Evolutionary conservation across 2,113 vertebrate species (phyloP), one percentile per base, ranked within the genome.

Genomic region (Siniperca knerii): DNA sequence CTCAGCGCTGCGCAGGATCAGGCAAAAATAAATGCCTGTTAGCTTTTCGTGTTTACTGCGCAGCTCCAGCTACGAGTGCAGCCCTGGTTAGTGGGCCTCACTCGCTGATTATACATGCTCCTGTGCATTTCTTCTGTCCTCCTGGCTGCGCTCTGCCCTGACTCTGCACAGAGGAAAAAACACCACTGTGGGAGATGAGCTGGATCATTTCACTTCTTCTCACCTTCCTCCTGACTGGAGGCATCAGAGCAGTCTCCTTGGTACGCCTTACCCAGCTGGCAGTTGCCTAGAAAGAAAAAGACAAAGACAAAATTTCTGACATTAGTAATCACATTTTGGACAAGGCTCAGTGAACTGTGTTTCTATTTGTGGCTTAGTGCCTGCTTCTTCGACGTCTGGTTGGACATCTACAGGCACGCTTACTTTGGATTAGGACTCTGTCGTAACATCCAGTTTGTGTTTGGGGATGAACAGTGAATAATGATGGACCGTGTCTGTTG

Each of bases 141-240:
- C 18, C 33, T 25, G 42, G 46, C 55, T 21, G 13, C 65, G 58
- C 69, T 64, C 54, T 61, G 64, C 3, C 35, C 21, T 29, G 55
- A 1, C 29, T 50, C 50, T 57, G n/a, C 33, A 15, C 23, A 13
- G 33, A 52, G 4, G 4, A 8, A 44, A 54, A 42, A 20, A 1
- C 20, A 40, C 3, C 10, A 4, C 42, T 3, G 58, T n/a, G 15
- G 54, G 55, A 67, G 73, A 67, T 44, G 21, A 25, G 52, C 1
- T 7, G 48, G 21, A 25, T 60, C 0, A 23, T 20, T 48, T 4
- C 10, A 44, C 70, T 81, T 54, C 21, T 15, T 75, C 91, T 73
- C 89, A 94, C 97, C 98, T 97, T 99, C 98, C 89, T 98, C 98
- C 95, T 97, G 97, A 96, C 98, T 99, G 90, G 97, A 99, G 78